Conservation (phyloP, 1,140 invertebrate species). For the Brachystomella parvula region DNA sequence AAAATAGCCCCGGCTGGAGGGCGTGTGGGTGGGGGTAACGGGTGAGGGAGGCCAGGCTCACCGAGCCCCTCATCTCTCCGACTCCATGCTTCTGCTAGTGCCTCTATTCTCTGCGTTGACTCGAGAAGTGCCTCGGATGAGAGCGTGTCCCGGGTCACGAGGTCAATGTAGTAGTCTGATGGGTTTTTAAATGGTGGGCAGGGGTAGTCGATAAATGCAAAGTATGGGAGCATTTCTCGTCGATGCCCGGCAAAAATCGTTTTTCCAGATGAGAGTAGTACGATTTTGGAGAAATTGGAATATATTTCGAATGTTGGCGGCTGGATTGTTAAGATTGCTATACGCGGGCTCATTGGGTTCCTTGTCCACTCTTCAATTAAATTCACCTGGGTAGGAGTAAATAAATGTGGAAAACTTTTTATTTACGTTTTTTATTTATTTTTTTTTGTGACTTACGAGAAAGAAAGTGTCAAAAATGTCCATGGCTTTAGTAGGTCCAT, state of each 20-base stretch:
- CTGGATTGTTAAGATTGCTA: slow-evolving; percentile 84
- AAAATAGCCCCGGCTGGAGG: slow-evolving; percentile 49
- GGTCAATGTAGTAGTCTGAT: slow-evolving; percentile 83
- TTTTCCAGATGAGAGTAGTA: slow-evolving; percentile 76
- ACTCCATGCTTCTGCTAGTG: slow-evolving; percentile 71
- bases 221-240: slow-evolving; percentile 83
- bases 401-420: not conserved
- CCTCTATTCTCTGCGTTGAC: slow-evolving; percentile 79
- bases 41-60: slow-evolving; percentile 66
- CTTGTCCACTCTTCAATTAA: slow-evolving; percentile 64
- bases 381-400: not conserved
- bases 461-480: slow-evolving; percentile 96
- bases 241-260: slow-evolving; percentile 83
- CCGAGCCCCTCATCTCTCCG: slow-evolving; percentile 57
- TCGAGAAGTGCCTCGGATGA: slow-evolving; percentile 88
- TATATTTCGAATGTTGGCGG: slow-evolving; percentile 92
- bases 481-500: slow-evolving; percentile 84
- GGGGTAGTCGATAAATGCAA: slow-evolving; percentile 85
- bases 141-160: slow-evolving; percentile 80
- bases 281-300: slow-evolving; percentile 81
- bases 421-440: not conserved
- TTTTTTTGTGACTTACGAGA: slow-evolving; percentile 48
- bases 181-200: slow-evolving; percentile 94
- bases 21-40: slow-evolving; percentile 58
- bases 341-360: slow-evolving; percentile 47